Evolutionary conservation across 2,113 vertebrate genomes (phyloP), one percentile per base, ranked within the genome.

Genomic region (Chinchilla lanigera): DNA sequence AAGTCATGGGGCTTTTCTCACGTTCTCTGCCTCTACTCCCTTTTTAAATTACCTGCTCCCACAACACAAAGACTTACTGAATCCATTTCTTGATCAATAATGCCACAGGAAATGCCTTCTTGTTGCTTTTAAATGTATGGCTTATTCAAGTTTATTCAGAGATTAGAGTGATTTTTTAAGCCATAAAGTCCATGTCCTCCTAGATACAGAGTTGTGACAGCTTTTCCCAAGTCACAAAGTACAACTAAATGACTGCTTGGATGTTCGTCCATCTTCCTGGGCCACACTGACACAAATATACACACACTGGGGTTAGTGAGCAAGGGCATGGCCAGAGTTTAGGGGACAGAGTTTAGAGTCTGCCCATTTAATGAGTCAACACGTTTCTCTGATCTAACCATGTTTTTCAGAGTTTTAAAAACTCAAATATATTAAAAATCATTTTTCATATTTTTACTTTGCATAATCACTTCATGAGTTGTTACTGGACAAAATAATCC

Each of bases 101-200:
- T 47, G 50, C 58, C 82, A 89, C 16, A 16, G 69, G 61, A 41
- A 94, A 90, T 78, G 17, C 28, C 86, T 87, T 60, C 50, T n/a
- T 33, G 26, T 94, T 60, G 86, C 88, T 95, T 85, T 58, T 24
- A 88, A 90, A 95, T 83, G 54, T 82, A 86, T 86, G 41, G 73
- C 28, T 35, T 86, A 75, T 71, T 60, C 90, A 95, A 96, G 71
- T 90, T 92, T 98, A 60, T 97, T 96, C 50, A 56, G 58, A 58
- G 63, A 90, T 30, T 65, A 17, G 35, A 83, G n/a, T 58, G 7
- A 87, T 30, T 35, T 78, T 54, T 28, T 2, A 92, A 63, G 30
- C 3, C 0, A 69, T 4, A 41, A 50, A 90, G 24, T n/a, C 26
- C 2, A 54, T 41, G 86, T 96, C 28, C 54, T 7, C 78, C 47